These are phyloP conservation scores for Marcusenius ussheri DNA, from an alignment of 2,113 vertebrate species.

Conservation along the genomic window DNA sequence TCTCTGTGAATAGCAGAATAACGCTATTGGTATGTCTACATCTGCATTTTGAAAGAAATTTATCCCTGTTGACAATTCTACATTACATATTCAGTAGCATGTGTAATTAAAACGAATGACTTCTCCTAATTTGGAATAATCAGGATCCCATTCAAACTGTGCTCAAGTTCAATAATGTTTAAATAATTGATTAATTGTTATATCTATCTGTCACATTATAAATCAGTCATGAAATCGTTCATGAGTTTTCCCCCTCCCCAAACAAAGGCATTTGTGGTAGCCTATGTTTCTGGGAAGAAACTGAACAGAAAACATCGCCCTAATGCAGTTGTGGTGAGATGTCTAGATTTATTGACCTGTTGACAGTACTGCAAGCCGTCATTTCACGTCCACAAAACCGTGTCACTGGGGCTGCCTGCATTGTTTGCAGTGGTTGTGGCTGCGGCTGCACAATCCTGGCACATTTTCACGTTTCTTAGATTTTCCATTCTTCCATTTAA, in stretches of 20 bases:
- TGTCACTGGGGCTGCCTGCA: neutral
- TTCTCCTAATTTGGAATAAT: neutral
- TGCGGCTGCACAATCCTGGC: neutral
- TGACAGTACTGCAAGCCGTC: neutral
- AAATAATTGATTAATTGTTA: neutral
- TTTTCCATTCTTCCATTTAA: neutral
- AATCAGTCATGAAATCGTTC: neutral
- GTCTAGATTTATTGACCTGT: neutral
- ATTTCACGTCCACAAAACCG: neutral
- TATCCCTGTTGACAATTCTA: neutral
- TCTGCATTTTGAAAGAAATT: neutral
- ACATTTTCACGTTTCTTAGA: neutral
- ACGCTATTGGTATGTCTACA: neutral
- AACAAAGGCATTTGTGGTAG: neutral
- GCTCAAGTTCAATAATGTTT: neutral
- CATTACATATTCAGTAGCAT: neutral
- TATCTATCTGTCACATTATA: neutral
- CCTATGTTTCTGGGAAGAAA: neutral
- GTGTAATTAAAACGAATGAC: neutral
- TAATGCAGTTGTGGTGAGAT: neutral
- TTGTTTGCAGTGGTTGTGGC: neutral
- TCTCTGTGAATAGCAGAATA: neutral
- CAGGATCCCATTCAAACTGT: neutral
- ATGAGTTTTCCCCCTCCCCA: neutral
- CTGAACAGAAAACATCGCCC: neutral